A percentile compares a stretch with the other conserved stretches of the same genome.
phyloP scores from a whole-genome alignment of 2,888 invertebrate genomes.

The Lysandra coridon region DNA sequence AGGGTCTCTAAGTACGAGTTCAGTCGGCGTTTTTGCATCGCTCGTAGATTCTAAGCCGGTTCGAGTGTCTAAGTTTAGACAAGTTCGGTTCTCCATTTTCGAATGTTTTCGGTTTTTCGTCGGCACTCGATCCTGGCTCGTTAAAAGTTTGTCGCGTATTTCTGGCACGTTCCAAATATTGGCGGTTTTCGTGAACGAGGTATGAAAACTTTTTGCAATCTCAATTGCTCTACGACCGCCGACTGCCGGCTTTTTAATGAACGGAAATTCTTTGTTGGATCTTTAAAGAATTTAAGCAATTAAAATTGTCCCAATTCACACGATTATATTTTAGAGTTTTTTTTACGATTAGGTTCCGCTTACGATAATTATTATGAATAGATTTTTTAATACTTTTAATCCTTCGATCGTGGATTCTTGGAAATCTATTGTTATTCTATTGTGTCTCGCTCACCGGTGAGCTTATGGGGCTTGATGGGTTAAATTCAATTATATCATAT shows the following conservation, averaged over 20 bases:
- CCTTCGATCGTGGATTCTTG: too few species aligned
- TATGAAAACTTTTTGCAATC: constrained; percentile 30
- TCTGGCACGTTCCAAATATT: constrained; percentile 35
- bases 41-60: not conserved
- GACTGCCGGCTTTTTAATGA: constrained; percentile 22
- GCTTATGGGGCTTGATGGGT: too few species aligned
- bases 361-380: not conserved
- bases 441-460: too few species aligned
- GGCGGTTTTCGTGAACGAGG: constrained; percentile 28
- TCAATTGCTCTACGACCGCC: constrained; percentile 21
- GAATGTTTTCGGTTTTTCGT: constrained; percentile 44
- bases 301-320: constrained; percentile 16
- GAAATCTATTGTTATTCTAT: too few species aligned
- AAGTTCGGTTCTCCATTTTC: not conserved
- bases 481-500: too few species aligned
- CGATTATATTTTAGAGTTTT: not conserved
- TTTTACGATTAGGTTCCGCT: not conserved
- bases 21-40: constrained; percentile 49
- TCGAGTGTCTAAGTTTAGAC: not conserved
- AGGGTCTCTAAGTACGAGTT: constrained; percentile 53
- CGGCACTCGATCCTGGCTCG: constrained; percentile 53
- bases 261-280: constrained; percentile 11
- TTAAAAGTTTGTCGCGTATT: constrained; percentile 52
- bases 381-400: too few species aligned
- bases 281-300: constrained; percentile 11